Evolutionary conservation across 2,113 vertebrate species (phyloP).

Genomic region (Paradisaea rubra): DNA sequence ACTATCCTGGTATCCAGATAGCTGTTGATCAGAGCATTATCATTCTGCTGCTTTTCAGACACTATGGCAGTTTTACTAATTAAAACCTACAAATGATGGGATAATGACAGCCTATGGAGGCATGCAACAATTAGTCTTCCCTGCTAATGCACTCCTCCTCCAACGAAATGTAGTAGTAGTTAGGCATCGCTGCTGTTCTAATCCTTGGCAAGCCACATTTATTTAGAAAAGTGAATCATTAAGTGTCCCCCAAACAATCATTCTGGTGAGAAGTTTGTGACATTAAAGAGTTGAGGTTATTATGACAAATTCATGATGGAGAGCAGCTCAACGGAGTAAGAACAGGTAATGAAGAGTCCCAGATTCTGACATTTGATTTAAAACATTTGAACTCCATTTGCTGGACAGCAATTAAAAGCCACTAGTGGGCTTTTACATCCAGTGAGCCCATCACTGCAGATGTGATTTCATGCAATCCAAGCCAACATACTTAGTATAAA

Average conservation of each 20-base stretch:
- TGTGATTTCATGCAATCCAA: background rate
- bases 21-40: background rate
- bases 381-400: background rate
- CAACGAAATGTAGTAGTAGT: background rate
- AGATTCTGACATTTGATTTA: background rate
- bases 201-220: background rate
- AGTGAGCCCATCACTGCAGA: background rate
- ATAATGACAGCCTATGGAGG: background rate
- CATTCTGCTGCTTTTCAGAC: background rate
- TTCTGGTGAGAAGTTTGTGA: background rate
- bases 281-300: background rate
- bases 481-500: background rate
- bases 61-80: background rate
- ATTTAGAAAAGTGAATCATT: background rate
- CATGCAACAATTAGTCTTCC: background rate
- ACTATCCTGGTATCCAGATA: background rate
- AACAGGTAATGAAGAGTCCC: background rate
- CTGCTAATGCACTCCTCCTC: background rate
- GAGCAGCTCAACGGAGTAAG: fast-evolving
- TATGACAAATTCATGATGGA: background rate
- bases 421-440: background rate
- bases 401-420: background rate
- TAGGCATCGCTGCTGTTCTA: background rate
- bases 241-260: background rate
- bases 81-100: background rate